Evolutionary conservation across 2,888 invertebrate species (phyloP).

Genomic region (Papilio elwesi): DNA sequence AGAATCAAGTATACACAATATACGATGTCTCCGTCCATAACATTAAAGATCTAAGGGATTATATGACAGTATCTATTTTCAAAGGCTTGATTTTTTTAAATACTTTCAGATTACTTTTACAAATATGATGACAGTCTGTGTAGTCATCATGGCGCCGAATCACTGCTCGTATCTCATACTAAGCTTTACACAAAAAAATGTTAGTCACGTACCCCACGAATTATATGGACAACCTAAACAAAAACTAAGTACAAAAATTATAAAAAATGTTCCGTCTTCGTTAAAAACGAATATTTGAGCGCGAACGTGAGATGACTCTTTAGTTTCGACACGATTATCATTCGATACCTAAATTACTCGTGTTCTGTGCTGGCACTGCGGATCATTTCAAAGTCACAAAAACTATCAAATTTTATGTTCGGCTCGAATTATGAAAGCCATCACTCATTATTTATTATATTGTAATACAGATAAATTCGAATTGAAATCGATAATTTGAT

Average conservation of each 20-base stretch:
- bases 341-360: conserved; percentile 68
- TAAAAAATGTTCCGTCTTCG: conserved; percentile 72
- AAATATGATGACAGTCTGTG: no score
- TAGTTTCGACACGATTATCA: conserved; percentile 69
- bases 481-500: conserved; percentile 53
- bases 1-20: no score
- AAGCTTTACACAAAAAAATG: conserved; percentile 59
- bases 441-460: conserved; percentile 43
- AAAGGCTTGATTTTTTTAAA: no score
- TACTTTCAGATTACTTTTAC: no score
- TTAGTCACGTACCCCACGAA: conserved; percentile 78
- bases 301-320: conserved; percentile 61
- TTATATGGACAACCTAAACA: conserved; percentile 72
- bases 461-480: conserved; percentile 37
- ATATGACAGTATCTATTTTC: no score
- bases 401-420: conserved; percentile 50
- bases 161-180: conserved; percentile 52
- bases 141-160: conserved; percentile 67
- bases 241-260: conserved; percentile 66
- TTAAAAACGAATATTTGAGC: conserved; percentile 50
- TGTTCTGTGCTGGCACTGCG: conserved; percentile 55
- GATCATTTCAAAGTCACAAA: conserved; percentile 35
- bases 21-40: no score
- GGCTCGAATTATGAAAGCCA: conserved; percentile 55
- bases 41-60: no score